Evolutionary conservation across 2,888 invertebrate species (phyloP), one percentile per base, ranked within the genome.

Genomic region (Villa cingulata): DNA sequence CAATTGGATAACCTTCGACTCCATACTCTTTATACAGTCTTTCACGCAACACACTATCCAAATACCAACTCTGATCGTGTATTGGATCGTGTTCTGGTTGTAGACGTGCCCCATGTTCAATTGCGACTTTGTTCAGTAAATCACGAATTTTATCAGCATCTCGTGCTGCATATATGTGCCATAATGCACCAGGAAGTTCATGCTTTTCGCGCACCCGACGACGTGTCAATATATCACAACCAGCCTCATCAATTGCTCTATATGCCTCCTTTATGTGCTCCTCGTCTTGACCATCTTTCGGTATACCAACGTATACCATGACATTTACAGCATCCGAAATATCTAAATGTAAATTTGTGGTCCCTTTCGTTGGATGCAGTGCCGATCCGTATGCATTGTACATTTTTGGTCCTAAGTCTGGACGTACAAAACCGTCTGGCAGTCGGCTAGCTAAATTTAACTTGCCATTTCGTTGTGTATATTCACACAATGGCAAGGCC

Each of bases 341-440:
- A 67, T 97, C 97, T 54, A 97, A 72, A 70, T 97, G 97, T 42
- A 97, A 77, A 70, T 96, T 96, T 39, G 96, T 97, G 2, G 96
- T 95, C 36, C 92, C 96, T 62, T 88, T 88, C 47, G 77, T 77
- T 1, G 83, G 80, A 64, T 81, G 76, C 37, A 78, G 62, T 1
- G 89, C 86, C 20, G 88, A 87, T 37, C 96, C 96, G 65, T 97
- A 97, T 5, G 97, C 96, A 56, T 88, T 95, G 72, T 97, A 97
- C 94, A 97, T 94, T 70, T 96, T 96, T 0, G 96, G 97, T 0
- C 96, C 96, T 27, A 97, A 72, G 68, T 97, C 97, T 0, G 96
- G 96, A 23, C 87, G 80, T 12, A 94, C 91, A 70, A 91, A 94
- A 55, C 88, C 89, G 57, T 87, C 86, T 0, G 95, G 96, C 56